Base-by-base conservation (phyloP, 2,888 invertebrate species). In the Acleris emargana region DNA sequence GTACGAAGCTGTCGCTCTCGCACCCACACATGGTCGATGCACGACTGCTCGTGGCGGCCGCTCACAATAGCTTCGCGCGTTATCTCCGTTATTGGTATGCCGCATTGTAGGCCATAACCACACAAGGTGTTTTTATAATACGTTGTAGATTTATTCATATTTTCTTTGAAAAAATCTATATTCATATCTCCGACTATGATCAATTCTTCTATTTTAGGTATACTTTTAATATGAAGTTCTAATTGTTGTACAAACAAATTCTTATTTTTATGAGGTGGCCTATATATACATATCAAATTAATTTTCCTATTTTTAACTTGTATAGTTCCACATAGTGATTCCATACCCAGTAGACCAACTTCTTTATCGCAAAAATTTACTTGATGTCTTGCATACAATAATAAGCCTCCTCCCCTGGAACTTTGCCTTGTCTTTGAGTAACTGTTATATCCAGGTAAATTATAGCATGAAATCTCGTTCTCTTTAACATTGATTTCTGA, bases 11-110 rank as follows among this genome's bases (percentile, higher is more conserved):
- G 51, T 51, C 51, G 5, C 22, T 13, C 38, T 61, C 60, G 51
- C 60, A 59, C 59, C 50, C 59, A 59, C 17, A 43, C 59, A n/a
- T 59, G 59, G 17, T 59, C 59, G 20, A 59, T 59, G 51, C 59
- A 59, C 16, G 59, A 59, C 22, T 7, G 25, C 42, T 59, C 51
- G n/a, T 3, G 25, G 45, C 45, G 32, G 18, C 58, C 58, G 50
- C 1, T 7, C 13, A 58, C 58, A 38, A 58, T 50, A 20, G 58
- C 58, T 28, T 58, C 32, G 28, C 58, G 58, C 20, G 58, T 58
- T 58, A 58, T 49, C 58, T 58, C 58, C 5, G 49, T 16, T 5
- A n/a, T 20, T 7, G 58, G 58, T 58, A 58, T 58, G 49, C 49
- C 49, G 49, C 49, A 58, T 6, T 58, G 58, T 16, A 58, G 50